A percentile compares a stretch with the other conserved stretches of the same genome.
Conservation (phyloP, 2,888 invertebrate species). For the Daptonema setosum region DNA sequence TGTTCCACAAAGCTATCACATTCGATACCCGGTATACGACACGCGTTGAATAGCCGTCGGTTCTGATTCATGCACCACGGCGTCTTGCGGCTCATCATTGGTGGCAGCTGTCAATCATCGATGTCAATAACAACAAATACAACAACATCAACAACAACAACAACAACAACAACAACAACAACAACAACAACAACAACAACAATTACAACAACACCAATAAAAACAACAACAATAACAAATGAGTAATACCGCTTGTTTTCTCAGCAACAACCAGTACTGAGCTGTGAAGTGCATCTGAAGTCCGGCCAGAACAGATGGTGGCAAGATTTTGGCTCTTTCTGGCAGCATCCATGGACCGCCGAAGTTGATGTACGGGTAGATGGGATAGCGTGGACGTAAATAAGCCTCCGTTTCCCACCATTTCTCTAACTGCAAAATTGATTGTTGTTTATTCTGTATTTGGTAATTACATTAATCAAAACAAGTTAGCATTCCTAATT, state of each 20-base stretch:
- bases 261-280: conserved; percentile 5
- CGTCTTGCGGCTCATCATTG: conserved; percentile 13
- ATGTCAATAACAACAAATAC: too few species aligned
- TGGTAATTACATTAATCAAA: too few species aligned
- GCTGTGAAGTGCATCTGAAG: background rate
- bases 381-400: conserved; percentile 22
- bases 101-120: conserved; percentile 7
- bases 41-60: conserved; percentile 36
- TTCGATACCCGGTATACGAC: conserved; percentile 28
- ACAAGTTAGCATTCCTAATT: too few species aligned
- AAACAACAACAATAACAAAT: too few species aligned
- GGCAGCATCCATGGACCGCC: conserved; percentile 15
- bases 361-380: conserved; percentile 23
- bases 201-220: too few species aligned
- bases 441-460: too few species aligned
- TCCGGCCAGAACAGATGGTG: background rate
- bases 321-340: too few species aligned
- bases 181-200: too few species aligned
- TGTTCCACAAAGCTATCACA: conserved; percentile 1
- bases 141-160: too few species aligned
- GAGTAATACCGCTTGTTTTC: too few species aligned
- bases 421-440: conserved; percentile 24
- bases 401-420: conserved; percentile 29
- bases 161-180: too few species aligned
- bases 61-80: conserved; percentile 35